phyloP scores from a whole-genome alignment of 2,797 vertebrate genomes.

The Glyptemys insculpta region DNA sequence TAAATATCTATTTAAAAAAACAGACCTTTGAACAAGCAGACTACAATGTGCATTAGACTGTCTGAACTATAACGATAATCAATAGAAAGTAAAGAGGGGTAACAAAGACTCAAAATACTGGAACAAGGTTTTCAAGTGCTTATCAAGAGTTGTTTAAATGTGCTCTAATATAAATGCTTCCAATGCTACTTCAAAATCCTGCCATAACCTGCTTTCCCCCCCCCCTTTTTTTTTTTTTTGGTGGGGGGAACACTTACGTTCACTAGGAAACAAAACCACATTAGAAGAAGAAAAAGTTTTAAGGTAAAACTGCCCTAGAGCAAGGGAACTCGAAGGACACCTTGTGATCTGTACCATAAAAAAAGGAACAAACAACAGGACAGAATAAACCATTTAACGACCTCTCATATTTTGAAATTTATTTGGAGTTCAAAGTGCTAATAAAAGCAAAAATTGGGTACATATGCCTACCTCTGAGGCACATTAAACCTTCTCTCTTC shows the following conservation, averaged over 20 bases:
- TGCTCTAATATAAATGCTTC: rapidly evolving
- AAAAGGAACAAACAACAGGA: neutral
- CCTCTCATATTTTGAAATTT: neutral
- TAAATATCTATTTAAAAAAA: rapidly evolving
- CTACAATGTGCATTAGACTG: neutral
- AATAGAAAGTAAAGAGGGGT: rapidly evolving
- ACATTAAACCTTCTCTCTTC: rapidly evolving
- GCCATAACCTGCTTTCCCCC: neutral
- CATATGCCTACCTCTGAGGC: rapidly evolving
- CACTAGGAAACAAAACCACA: neutral
- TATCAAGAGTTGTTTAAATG: rapidly evolving
- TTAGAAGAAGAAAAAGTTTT: neutral
- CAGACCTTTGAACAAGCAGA: neutral
- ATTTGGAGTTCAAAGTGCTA: neutral
- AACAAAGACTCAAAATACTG: rapidly evolving
- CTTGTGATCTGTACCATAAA: too few species aligned
- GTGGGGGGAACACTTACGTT: rapidly evolving
- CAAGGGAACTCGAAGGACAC: neutral
- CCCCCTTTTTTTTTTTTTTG: neutral
- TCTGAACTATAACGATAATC: neutral
- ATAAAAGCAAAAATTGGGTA: neutral
- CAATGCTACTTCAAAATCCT: neutral
- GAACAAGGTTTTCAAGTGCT: rapidly evolving
- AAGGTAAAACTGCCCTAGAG: rapidly evolving
- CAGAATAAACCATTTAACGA: neutral